Evolutionary conservation across 1,140 invertebrate species (phyloP), one percentile per base, ranked within the genome.

Genomic region (Dysdera silvatica): DNA sequence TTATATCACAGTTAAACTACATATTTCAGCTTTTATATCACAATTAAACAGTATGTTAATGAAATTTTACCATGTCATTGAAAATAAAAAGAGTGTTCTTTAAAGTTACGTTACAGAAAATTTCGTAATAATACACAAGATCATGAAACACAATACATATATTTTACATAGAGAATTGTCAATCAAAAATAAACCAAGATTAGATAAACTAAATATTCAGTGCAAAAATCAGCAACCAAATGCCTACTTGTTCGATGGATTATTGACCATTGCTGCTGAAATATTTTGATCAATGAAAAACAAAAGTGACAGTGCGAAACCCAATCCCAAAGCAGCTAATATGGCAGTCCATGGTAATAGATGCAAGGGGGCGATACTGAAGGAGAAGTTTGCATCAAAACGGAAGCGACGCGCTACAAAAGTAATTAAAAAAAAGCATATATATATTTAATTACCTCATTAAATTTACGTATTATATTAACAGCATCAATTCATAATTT

Each of bases 281-380:
- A 85, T 85, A 72, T 84, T 85, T 70, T 85, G 83, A 71, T 85
- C 84, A 80, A 85, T 84, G 71, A 85, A 85, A 71, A 84, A 84
- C 6, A 85, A 75, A 31, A 85, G 73, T 7, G 84, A 85, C 4
- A 85, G 74, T 58, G 79, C 80, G 70, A 85, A 84, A 12, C 83
- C 84, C 1, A 85, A 73, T 16, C 80, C 80, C 67, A 80, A 76
- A n/a, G 80, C 76, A 5, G 77, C 78, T 45, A 83, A 73, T 10
- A 82, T 72, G 4, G 77, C 78, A 24, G 74, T 71, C 65, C 70
- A 71, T 4, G 77, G 74, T 8, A 82, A 72, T 12, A 69, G 65
- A 26, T 76, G 59, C 20, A 82, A 54, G 10, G 73, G 73, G 16
- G 78, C 76, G 29, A 77, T 16, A n/a, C 67, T 68, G 68, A 81